Conservation (phyloP, 2,888 invertebrate species). For the Colletes collaris region DNA sequence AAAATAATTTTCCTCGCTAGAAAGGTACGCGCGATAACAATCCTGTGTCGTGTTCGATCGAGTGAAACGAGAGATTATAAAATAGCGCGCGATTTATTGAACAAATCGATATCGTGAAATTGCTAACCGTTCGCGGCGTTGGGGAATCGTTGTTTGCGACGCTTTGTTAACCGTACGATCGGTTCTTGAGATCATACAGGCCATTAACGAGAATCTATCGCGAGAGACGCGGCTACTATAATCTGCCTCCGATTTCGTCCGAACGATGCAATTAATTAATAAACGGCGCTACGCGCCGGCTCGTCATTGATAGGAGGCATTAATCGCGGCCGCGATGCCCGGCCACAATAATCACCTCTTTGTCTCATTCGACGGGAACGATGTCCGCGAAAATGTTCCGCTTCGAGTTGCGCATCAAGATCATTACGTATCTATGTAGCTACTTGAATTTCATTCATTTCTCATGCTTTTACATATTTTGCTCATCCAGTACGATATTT, state of each 20-base stretch:
- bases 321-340: slow-evolving; percentile 53
- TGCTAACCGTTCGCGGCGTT: slow-evolving; percentile 7
- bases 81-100: slow-evolving; percentile 27
- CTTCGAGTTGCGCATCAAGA: slow-evolving; percentile 13
- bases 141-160: slow-evolving; percentile 33
- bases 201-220: slow-evolving; percentile 52
- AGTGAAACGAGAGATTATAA: not conserved
- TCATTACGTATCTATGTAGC: no score
- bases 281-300: slow-evolving; percentile 42
- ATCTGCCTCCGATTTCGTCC: slow-evolving; percentile 47
- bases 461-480: no score
- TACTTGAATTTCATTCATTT: no score
- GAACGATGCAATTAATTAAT: slow-evolving; percentile 61
- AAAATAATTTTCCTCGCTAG: not conserved
- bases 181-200: slow-evolving; percentile 44
- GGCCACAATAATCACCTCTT: slow-evolving; percentile 59
- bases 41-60: not conserved
- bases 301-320: slow-evolving; percentile 39
- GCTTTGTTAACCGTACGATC: slow-evolving; percentile 45
- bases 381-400: slow-evolving; percentile 24
- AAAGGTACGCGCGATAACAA: not conserved
- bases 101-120: slow-evolving; percentile 42
- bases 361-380: slow-evolving; percentile 40
- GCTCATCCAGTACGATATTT: no score
- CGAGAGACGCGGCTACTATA: slow-evolving; percentile 45